A percentile compares a stretch with the other conserved stretches of the same genome.
phyloP scores from a whole-genome alignment of 2,113 vertebrate genomes.

The Hippopotamus amphibius region DNA sequence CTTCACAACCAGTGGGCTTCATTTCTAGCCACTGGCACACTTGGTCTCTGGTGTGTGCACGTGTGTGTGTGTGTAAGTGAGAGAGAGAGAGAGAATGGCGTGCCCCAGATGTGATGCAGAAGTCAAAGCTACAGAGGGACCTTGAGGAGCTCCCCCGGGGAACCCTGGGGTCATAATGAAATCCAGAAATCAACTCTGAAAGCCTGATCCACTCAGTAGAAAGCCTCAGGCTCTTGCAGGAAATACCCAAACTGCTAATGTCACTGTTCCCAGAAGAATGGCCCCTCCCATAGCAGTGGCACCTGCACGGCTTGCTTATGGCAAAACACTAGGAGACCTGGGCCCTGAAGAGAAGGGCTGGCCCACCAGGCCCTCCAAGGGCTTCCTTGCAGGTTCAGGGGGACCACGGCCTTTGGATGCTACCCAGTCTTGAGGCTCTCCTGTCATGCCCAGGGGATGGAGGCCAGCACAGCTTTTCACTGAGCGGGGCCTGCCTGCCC shows the following conservation, averaged over 20 bases:
- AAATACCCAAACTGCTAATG: neutral
- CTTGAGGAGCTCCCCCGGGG: neutral
- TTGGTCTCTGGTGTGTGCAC: neutral
- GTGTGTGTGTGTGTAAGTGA: fast-evolving
- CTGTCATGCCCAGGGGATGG: neutral
- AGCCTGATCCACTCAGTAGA: neutral
- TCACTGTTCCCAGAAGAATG: neutral
- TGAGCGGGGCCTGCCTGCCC: neutral
- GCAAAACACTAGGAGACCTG: neutral
- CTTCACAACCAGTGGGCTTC: neutral
- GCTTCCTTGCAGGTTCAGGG: neutral
- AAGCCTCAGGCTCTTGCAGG: neutral
- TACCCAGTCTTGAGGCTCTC: neutral
- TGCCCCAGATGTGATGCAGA: neutral
- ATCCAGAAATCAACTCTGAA: neutral
- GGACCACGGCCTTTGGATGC: neutral
- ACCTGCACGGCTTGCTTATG: neutral
- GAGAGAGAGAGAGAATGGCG: fast-evolving
- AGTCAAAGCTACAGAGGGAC: neutral
- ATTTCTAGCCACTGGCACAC: neutral
- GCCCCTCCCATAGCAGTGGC: neutral
- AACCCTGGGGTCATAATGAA: neutral
- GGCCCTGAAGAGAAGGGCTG: neutral
- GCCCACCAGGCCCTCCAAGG: neutral
- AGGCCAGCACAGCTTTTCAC: fast-evolving